Conservation (phyloP, 2,797 vertebrate species). For the Clamator glandarius region DNA sequence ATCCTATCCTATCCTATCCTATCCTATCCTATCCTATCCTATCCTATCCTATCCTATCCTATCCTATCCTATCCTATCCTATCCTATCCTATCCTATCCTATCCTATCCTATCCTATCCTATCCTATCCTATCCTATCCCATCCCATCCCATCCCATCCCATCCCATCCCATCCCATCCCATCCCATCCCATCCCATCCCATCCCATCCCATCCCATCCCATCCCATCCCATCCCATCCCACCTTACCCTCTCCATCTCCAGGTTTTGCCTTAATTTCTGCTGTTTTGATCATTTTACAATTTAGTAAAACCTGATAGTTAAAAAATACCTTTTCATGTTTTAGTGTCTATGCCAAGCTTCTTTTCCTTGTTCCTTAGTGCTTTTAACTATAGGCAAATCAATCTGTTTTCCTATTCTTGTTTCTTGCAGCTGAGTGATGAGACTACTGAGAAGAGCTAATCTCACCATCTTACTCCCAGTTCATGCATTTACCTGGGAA, state of each 20-base stretch:
- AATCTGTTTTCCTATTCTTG: not conserved
- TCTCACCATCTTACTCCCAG: not conserved
- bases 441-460: not conserved
- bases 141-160: too few species aligned
- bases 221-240: too few species aligned
- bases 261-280: not conserved
- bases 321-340: not conserved
- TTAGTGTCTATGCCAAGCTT: not conserved
- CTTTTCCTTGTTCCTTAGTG: not conserved
- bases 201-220: too few species aligned
- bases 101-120: too few species aligned
- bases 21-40: too few species aligned
- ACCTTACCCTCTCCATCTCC: not conserved
- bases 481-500: not conserved
- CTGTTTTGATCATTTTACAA: not conserved
- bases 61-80: too few species aligned
- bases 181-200: too few species aligned
- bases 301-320: not conserved
- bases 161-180: not conserved
- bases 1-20: too few species aligned
- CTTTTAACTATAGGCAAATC: not conserved
- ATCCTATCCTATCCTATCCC: too few species aligned
- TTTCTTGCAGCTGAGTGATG: not conserved
- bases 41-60: too few species aligned
- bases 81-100: too few species aligned